These are phyloP conservation scores for Mycteria americana DNA, from an alignment of 2,797 vertebrate genomes.

Conservation along the genomic window DNA sequence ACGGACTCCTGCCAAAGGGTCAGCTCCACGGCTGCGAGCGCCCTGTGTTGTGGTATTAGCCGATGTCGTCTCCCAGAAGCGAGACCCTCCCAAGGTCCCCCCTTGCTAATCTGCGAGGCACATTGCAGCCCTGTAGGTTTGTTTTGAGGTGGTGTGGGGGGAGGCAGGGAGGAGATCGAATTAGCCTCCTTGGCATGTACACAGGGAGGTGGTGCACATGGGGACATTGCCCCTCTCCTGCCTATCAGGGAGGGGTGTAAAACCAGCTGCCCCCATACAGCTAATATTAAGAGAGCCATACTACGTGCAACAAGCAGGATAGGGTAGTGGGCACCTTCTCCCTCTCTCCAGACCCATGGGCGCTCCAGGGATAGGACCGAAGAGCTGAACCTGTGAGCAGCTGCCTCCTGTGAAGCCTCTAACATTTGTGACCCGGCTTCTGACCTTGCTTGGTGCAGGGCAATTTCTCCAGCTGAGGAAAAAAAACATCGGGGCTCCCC, in stretches of 20 bases:
- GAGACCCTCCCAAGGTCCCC: neutral
- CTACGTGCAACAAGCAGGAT: neutral
- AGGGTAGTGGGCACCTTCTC: fast-evolving
- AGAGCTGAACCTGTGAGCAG: neutral
- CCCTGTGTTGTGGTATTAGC: neutral
- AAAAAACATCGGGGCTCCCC: fast-evolving
- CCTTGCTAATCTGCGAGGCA: neutral
- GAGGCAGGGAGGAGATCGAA: neutral
- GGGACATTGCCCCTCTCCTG: neutral
- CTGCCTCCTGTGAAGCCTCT: neutral
- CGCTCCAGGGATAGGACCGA: neutral
- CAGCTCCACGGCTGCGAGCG: neutral
- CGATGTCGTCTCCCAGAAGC: neutral
- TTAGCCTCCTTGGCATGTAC: neutral
- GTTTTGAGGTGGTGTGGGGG: neutral
- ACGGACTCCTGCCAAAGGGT: neutral
- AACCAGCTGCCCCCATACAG: neutral
- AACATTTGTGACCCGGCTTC: neutral
- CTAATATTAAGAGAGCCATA: neutral
- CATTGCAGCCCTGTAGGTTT: neutral
- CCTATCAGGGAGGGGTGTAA: neutral
- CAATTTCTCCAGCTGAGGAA: neutral
- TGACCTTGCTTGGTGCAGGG: neutral
- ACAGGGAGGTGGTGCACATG: neutral
- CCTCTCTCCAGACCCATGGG: neutral